Evolutionary conservation across 92 coral and sea anemone species (phyloP).

Genomic region (Hydrozoanthus gracilis): DNA sequence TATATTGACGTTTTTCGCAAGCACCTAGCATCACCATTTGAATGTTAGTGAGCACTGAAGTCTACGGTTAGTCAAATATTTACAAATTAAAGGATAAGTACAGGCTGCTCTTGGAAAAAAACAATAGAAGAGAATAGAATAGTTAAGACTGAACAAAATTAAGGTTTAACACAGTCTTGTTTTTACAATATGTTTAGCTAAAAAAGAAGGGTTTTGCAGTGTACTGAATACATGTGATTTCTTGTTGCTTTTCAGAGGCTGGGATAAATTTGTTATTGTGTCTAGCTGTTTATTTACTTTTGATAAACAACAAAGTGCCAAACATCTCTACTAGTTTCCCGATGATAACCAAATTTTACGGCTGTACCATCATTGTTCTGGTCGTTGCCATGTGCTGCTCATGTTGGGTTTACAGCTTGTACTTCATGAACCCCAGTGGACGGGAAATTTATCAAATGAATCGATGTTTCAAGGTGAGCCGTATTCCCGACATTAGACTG

Average conservation of each 20-base stretch:
- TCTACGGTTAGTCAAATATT: no score
- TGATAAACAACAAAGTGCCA: constrained; percentile 93
- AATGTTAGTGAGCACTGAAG: no score
- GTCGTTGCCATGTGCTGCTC: constrained; percentile 84
- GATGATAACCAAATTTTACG: constrained; percentile 91
- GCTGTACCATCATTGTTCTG: constrained; percentile 87
- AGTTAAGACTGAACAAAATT: no score
- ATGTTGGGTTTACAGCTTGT: constrained; percentile 85
- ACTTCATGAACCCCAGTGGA: constrained; percentile 92
- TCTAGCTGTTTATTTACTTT: constrained; percentile 87
- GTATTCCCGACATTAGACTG: neutral
- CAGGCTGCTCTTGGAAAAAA: no score
- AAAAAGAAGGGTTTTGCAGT: neutral
- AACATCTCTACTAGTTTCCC: constrained; percentile 88
- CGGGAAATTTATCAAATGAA: constrained; percentile 71
- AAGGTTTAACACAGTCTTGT: no score
- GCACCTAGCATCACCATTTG: no score
- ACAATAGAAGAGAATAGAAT: no score
- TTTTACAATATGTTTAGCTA: no score
- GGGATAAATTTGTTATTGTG: constrained; percentile 92
- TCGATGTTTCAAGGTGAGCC: constrained; percentile 64
- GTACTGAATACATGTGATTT: neutral
- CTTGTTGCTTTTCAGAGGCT: constrained; percentile 72
- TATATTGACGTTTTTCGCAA: no score
- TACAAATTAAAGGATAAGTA: no score